Base-by-base conservation (phyloP, 1,140 invertebrate species). In the Calephelis nemesis region DNA sequence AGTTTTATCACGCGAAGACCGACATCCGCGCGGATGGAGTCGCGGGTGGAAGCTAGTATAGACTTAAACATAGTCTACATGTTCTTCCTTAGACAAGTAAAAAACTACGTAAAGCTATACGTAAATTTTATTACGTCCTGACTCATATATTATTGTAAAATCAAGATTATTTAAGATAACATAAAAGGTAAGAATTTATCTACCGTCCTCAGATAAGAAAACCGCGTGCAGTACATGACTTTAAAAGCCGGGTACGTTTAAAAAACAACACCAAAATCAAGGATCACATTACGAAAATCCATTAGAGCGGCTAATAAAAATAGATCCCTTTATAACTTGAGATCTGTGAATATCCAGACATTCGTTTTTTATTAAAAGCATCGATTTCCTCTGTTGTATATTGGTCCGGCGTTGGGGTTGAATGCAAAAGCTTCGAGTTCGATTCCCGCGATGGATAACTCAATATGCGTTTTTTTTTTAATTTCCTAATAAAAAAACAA, bases 211-310 rank as follows among this genome's bases (percentile, higher is more conserved):
- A 76, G 81, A 85, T 82, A 84, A 76, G 71, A 50, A 63, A 63
- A 75, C 72, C 72, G 77, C 81, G 79, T 81, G 77, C 79, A 77
- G 76, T 85, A 85, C 81, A 82, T 68, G 76, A 70, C 69, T 80
- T 77, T 82, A 79, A 85, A 81, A 85, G 78, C 77, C 64, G 68
- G 75, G 69, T 72, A 65, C 63, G 70, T 67, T 77, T 78, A 83
- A 86, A 88, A 88, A 87, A 82, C 73, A 80, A 82, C 74, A 82
- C 70, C 75, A 68, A 87, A 85, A 78, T 83, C 77, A 84, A 84
- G 82, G 87, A 88, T 90, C 87, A 79, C 83, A 86, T 90, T 89
- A 89, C 88, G 78, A 78, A 90, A 90, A 85, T 88, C 87, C 88
- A 90, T 90, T 90, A 90, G 83, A 73, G 78, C 65, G 69, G 77